Evolutionary conservation across 2,113 vertebrate genomes (phyloP), one percentile per base, ranked within the genome.

Genomic region (Daphoenositta chrysoptera): DNA sequence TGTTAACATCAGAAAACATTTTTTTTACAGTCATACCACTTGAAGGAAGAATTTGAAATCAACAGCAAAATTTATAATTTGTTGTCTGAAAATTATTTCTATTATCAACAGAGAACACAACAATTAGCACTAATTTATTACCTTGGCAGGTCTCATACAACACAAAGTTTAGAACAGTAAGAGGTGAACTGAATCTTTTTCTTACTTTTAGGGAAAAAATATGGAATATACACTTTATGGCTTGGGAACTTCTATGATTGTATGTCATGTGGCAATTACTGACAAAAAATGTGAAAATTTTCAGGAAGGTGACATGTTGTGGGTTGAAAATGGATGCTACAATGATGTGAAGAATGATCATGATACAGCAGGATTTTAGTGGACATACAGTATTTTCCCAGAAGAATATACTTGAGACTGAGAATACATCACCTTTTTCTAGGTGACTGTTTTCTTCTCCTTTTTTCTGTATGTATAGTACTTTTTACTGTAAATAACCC

Each of bases 371-470:
- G 11, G 58, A 20, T 8, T 87, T 80, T 65, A 50, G 35, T 42
- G n/a, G 16, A 22, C 14, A 10, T 26, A 24, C 2, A 22, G 15
- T 47, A n/a, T 73, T 90, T 88, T 82, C 26, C 35, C 21, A 83
- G 30, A 8, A 92, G 69, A 90, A 58, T 22, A 37, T 35, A 57
- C 13, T 13, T 69, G 31, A 83, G 20, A 23, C 33, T 60, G 12
- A 79, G 24, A 88, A 51, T 51, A 16, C 37, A 81, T 63, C 27
- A 31, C 26, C 17, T 48, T 53, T 80, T 80, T 64, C 19, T 27
- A 35, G 14, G 19, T 0, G 0, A 54, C 1, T 0, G 1, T 80
- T 92, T 91, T 83, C n/a, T 47, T 54, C 10, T 65, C 5, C 12
- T 83, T 86, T 86, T 93, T 90, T 24, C 21, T 51, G 3, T 42